A percentile compares a stretch with the other conserved stretches of the same genome.
Evolutionary conservation across 2,113 vertebrate genomes (phyloP).

Genomic region (Lepus americanus): DNA sequence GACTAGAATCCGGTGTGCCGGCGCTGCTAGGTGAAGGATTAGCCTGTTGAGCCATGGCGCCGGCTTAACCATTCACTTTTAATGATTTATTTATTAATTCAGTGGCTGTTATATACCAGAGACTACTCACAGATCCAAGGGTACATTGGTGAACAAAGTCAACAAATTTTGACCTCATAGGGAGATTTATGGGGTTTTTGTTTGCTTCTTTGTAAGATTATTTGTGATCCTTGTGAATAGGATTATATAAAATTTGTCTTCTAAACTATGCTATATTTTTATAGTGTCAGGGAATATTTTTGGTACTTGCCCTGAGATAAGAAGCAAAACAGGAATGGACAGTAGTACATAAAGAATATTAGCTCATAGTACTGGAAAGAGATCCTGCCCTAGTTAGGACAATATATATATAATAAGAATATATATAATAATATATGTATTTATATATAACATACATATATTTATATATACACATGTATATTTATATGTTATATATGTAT

Average conservation of each 20-base stretch:
- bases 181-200: not conserved
- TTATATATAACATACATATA: no score
- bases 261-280: not conserved
- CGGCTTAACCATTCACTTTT: not conserved
- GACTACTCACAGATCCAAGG: not conserved
- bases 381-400: not conserved
- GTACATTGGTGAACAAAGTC: not conserved
- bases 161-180: not conserved
- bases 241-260: not conserved
- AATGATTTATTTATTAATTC: not conserved
- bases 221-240: not conserved
- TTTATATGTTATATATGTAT: no score
- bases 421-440: not conserved
- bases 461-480: no score
- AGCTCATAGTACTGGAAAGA: not conserved
- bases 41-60: no score
- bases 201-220: constrained; percentile 19
- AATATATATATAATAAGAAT: not conserved
- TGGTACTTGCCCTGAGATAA: not conserved
- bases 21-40: no score
- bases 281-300: not conserved
- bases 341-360: not conserved
- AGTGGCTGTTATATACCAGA: not conserved
- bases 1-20: no score
- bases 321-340: not conserved